These are phyloP conservation scores for Drosophila stalkeri DNA, from an alignment of 2,888 invertebrate species.

Conservation along the genomic window DNA sequence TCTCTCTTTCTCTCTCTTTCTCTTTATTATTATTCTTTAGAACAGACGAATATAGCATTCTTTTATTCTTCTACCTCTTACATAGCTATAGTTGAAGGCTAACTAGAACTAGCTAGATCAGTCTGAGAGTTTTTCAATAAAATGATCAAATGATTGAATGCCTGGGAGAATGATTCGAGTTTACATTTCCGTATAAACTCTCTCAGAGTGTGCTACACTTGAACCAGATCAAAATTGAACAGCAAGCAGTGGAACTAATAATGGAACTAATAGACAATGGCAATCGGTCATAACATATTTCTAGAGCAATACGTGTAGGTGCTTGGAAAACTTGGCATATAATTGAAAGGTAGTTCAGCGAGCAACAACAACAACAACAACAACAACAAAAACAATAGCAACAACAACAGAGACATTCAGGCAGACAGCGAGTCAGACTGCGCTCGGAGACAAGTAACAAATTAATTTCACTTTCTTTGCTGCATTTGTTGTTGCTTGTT, in stretches of 20 bases:
- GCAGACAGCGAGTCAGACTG: slow-evolving; percentile 23
- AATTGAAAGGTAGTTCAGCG: slow-evolving; percentile 27
- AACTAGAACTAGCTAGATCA: too few species aligned
- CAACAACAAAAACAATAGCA: neutral
- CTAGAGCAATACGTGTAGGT: slow-evolving; percentile 49
- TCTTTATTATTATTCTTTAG: too few species aligned
- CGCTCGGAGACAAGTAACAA: slow-evolving; percentile 51
- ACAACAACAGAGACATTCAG: neutral
- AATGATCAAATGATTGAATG: too few species aligned
- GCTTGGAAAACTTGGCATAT: slow-evolving; percentile 34
- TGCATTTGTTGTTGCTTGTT: slow-evolving; percentile 36
- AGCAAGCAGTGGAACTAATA: slow-evolving; percentile 2
- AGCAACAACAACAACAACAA: slow-evolving; percentile 12
- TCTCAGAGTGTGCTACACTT: neutral
- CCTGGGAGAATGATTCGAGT: too few species aligned
- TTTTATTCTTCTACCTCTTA: too few species aligned
- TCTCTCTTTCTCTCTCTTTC: too few species aligned
- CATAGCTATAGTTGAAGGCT: too few species aligned
- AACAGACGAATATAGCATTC: too few species aligned
- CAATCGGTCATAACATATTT: slow-evolving; percentile 19
- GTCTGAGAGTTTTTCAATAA: too few species aligned
- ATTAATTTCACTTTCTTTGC: slow-evolving; percentile 77
- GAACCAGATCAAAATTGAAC: slow-evolving; percentile 7
- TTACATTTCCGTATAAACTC: neutral
- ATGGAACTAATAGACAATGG: slow-evolving; percentile 23